Conservation (phyloP, 2,888 invertebrate species). For the Stictocephala bisonia region DNA sequence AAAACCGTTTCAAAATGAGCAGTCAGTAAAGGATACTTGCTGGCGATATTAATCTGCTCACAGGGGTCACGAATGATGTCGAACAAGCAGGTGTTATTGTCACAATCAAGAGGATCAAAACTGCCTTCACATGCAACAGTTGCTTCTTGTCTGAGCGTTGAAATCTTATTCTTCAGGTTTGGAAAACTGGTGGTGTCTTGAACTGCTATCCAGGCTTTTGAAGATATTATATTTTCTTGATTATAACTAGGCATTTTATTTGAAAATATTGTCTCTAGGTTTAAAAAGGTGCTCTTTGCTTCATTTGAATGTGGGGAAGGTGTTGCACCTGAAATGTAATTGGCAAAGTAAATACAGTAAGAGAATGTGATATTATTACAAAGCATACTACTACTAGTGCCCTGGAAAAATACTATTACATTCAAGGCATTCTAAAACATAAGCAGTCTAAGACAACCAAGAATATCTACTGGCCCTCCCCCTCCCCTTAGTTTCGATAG, state of each 20-base stretch:
- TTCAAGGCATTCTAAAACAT: too few relatives aligned
- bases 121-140: constrained; percentile 62
- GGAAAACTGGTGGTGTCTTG: not conserved
- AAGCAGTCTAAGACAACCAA: too few relatives aligned
- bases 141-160: constrained; percentile 62
- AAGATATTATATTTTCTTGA: not conserved
- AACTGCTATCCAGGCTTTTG: not conserved
- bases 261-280: not conserved
- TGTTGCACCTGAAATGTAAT: not conserved
- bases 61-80: constrained; percentile 83
- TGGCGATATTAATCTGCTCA: constrained; percentile 75
- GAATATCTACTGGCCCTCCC: too few relatives aligned
- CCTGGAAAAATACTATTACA: too few relatives aligned
- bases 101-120: not conserved
- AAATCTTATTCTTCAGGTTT: not conserved
- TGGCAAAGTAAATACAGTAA: too few relatives aligned
- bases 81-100: constrained; percentile 69
- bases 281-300: not conserved
- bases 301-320: not conserved
- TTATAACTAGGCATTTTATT: not conserved
- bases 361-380: too few relatives aligned
- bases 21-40: constrained; percentile 60
- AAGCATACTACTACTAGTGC: too few relatives aligned
- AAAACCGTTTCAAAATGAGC: not conserved
- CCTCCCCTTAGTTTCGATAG: too few relatives aligned